Evolutionary conservation across 2,888 invertebrate genomes (phyloP).

Genomic region (Hirtodrosophila histrioides): DNA sequence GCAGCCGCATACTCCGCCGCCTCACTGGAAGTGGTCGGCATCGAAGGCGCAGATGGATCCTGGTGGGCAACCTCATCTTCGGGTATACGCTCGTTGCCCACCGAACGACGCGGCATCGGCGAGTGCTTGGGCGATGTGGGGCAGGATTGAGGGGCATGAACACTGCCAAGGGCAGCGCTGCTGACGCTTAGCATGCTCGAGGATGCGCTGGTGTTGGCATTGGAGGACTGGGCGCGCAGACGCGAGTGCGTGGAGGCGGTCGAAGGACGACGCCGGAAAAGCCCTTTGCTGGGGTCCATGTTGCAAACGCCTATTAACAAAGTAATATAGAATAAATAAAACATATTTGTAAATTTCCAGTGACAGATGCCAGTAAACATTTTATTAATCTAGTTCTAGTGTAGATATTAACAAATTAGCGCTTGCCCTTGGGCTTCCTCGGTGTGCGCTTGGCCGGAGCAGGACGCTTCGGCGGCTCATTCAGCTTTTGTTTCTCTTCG

Average conservation of each 20-base stretch:
- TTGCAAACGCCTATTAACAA: slow-evolving; percentile 82
- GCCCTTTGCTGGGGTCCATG: slow-evolving; percentile 83
- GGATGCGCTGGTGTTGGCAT: slow-evolving; percentile 52
- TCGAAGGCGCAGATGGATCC: slow-evolving; percentile 32
- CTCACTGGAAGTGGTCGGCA: slow-evolving; percentile 70
- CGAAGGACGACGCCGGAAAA: slow-evolving; percentile 84
- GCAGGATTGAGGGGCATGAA: slow-evolving; percentile 80
- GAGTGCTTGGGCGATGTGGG: slow-evolving; percentile 84
- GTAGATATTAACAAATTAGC: slow-evolving; percentile 11
- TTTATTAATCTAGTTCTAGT: slow-evolving; percentile 24
- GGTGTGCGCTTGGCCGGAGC: slow-evolving; percentile 1
- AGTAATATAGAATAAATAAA: slow-evolving; percentile 1
- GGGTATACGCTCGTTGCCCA: slow-evolving; percentile 82
- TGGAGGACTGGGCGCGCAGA: slow-evolving; percentile 76
- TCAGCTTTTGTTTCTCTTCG: slow-evolving; percentile 6
- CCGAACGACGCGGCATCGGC: slow-evolving; percentile 81
- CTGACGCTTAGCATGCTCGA: slow-evolving; percentile 54
- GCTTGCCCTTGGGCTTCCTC: slow-evolving; percentile 19
- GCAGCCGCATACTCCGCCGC: slow-evolving; percentile 82
- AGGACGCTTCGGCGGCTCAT: neutral
- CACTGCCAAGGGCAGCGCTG: slow-evolving; percentile 37
- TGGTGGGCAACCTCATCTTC: slow-evolving; percentile 81
- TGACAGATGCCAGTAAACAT: neutral
- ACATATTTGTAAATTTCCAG: neutral
- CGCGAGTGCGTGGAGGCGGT: slow-evolving; percentile 82